Evolutionary conservation across 1,140 invertebrate species (phyloP).

Genomic region (Drosophila ironensis): DNA sequence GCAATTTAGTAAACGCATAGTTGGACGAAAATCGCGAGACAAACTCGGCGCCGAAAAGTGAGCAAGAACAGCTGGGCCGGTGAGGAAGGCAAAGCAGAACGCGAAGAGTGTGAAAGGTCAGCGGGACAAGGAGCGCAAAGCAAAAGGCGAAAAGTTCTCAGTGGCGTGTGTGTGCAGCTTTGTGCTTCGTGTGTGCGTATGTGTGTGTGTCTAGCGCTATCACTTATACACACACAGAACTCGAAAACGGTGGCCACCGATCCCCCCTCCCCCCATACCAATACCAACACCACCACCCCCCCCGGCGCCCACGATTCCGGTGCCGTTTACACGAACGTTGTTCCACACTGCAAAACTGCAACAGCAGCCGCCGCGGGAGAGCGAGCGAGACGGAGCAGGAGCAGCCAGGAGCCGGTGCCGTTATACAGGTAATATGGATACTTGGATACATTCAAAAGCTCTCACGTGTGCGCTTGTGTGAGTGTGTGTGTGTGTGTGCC

Average conservation of each 20-base stretch:
- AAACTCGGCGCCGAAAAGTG: slow-evolving; percentile 11
- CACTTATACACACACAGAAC: slow-evolving; percentile 71
- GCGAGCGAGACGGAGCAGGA: slow-evolving; percentile 13
- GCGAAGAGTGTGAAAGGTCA: slow-evolving; percentile 76
- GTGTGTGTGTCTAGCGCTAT: slow-evolving; percentile 68
- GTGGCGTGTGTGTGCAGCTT: slow-evolving; percentile 30
- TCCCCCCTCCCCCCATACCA: slow-evolving; percentile 21
- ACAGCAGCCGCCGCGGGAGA: slow-evolving; percentile 12
- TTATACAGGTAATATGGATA: slow-evolving; percentile 36
- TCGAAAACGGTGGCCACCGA: slow-evolving; percentile 46
- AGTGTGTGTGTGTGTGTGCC: slow-evolving; percentile 1
- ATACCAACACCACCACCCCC: slow-evolving; percentile 7
- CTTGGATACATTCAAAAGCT: slow-evolving; percentile 35
- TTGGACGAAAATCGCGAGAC: not conserved
- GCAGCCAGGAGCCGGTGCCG: slow-evolving; percentile 27
- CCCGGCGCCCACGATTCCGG: slow-evolving; percentile 69
- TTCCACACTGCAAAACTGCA: slow-evolving; percentile 20
- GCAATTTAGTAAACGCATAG: not conserved
- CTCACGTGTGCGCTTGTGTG: not conserved
- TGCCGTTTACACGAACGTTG: slow-evolving; percentile 46
- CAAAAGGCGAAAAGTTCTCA: slow-evolving; percentile 36
- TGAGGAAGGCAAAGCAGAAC: slow-evolving; percentile 46
- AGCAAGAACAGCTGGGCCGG: slow-evolving; percentile 42
- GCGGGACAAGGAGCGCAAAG: slow-evolving; percentile 52
- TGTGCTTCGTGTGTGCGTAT: slow-evolving; percentile 8